Conservation (phyloP, 2,888 invertebrate species). For the Tetragonisca angustula region DNA sequence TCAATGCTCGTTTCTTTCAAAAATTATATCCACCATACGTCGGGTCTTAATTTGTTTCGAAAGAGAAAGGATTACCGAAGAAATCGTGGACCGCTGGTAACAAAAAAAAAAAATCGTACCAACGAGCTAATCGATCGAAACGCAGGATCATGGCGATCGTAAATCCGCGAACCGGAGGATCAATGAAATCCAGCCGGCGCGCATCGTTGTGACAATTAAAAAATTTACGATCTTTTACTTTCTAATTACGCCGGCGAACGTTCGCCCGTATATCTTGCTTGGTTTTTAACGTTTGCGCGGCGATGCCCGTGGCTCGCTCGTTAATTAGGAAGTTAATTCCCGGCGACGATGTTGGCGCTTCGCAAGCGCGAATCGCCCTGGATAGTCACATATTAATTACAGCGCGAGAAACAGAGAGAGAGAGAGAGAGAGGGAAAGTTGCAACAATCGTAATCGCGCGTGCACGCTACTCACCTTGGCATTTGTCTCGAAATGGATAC, state of each 20-base stretch:
- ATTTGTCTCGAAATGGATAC: constrained; percentile 79
- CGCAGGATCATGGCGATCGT: neutral
- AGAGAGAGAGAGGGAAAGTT: constrained; percentile 5
- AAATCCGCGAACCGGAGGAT: constrained; percentile 27
- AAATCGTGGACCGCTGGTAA: neutral
- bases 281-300: constrained; percentile 23
- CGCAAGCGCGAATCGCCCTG: constrained; percentile 7
- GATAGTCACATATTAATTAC: constrained; percentile 74
- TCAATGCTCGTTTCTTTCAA: too few species aligned
- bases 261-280: constrained; percentile 31
- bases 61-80: neutral
- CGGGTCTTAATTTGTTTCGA: neutral
- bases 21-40: neutral
- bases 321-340: constrained; percentile 65
- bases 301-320: constrained; percentile 21
- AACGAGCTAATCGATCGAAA: neutral
- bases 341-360: constrained; percentile 20
- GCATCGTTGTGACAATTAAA: constrained; percentile 28
- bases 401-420: neutral
- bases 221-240: constrained; percentile 54
- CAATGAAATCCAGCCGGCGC: constrained; percentile 41
- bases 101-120: neutral
- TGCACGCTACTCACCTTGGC: constrained; percentile 75
- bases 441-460: constrained; percentile 70
- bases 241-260: constrained; percentile 41